Conservation (phyloP, 2,113 vertebrate genomes). For the Microcebus jonahi region DNA sequence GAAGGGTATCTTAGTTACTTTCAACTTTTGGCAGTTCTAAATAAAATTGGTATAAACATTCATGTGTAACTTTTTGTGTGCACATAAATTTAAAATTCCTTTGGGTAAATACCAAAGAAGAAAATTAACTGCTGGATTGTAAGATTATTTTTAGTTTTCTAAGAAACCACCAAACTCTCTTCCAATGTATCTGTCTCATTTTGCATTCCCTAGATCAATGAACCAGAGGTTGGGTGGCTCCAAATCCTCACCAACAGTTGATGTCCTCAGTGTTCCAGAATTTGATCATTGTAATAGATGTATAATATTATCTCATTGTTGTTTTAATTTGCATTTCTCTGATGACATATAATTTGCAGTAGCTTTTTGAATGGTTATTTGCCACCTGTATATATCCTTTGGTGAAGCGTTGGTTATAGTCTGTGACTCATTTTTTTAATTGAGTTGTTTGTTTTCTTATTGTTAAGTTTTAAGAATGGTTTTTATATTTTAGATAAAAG, state of each 20-base stretch:
- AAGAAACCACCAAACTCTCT: neutral
- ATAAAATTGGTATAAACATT: neutral
- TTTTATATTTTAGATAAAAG: neutral
- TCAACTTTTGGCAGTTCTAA: neutral
- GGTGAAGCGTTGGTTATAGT: neutral
- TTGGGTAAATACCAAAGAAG: neutral
- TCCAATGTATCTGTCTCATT: neutral
- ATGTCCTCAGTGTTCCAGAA: neutral
- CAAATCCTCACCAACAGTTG: neutral
- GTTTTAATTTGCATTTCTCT: neutral
- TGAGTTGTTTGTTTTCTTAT: neutral
- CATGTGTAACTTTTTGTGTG: neutral
- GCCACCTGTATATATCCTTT: neutral
- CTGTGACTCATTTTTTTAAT: neutral
- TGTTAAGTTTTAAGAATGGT: neutral
- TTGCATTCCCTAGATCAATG: neutral
- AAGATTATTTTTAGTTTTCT: neutral
- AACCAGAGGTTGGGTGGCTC: neutral
- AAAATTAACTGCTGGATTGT: neutral
- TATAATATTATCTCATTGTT: neutral
- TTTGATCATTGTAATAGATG: neutral
- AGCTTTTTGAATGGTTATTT: neutral
- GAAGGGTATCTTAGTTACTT: neutral
- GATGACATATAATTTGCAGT: neutral
- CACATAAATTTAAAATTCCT: neutral